Base-by-base conservation (phyloP, 2,888 invertebrate genomes). In the Formica aserva region DNA sequence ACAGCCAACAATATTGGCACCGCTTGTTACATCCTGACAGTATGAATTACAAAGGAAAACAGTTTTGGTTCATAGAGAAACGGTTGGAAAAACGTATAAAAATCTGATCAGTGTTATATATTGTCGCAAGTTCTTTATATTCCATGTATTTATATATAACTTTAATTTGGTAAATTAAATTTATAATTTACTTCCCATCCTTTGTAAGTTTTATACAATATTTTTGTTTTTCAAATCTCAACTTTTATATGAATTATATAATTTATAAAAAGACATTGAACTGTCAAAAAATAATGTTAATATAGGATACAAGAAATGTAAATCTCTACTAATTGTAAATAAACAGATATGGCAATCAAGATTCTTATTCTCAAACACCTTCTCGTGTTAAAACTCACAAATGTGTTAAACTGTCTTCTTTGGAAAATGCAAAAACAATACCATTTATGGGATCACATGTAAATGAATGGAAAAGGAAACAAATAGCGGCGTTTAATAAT, bases 1-100 rank as follows among this genome's bases (percentile, higher is more conserved):
- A 76, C 55, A 45, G 52, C 15, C 26, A 55, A 63, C 75, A 76
- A 65, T 22, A 48, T 76, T 38, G 38, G 55, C 67, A 4, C n/a
- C n/a, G 55, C 55, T 55, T 9, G 55, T 38, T 67, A 26, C 13
- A n/a, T 11, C n/a, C 52, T 13, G 55, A 57, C 60, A 35, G 45
- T 35, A 26, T 35, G 4, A 60, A 45, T 80, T 80, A 41, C 22
- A 41, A 60, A 26, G 18, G 41, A 22, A 71, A 78, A 80, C 18
- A 41, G 11, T 26, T 72, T 67, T n/a, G 8, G 13, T n/a, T n/a
- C 41, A n/a, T 8, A 22, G 29, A 32, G 22, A 11, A 41, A 77
- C 45, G n/a, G 29, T 32, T 29, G 15, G 35, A 15, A 15, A 48
- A 35, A 66, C 6, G n/a, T 52, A 8, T 52, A 26, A 41, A 38